phyloP scores from a whole-genome alignment of 2,797 vertebrate genomes.

The Potorous gilbertii region DNA sequence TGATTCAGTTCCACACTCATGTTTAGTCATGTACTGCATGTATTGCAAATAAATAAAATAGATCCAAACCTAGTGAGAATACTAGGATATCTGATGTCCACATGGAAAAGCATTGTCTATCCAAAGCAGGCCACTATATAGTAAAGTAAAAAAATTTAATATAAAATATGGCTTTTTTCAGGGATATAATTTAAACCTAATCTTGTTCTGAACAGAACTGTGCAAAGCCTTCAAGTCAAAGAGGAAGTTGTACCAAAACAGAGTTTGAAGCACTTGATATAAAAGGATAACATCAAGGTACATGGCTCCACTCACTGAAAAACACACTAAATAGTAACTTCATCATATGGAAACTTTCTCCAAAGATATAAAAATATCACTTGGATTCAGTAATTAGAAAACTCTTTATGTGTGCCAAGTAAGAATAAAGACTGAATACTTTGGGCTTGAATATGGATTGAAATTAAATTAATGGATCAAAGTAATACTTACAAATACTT shows the following conservation, averaged over 20 bases:
- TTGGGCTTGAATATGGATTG: background rate
- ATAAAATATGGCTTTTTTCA: background rate
- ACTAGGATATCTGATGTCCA: background rate
- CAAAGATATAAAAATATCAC: background rate
- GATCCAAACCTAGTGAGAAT: background rate
- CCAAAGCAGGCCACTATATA: background rate
- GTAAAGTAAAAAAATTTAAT: background rate
- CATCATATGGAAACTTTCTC: background rate
- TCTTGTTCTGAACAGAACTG: background rate
- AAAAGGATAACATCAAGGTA: background rate
- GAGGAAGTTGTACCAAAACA: background rate
- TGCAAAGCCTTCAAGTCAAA: background rate
- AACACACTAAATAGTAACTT: background rate
- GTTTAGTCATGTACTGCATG: background rate
- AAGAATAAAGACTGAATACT: background rate
- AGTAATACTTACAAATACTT: background rate
- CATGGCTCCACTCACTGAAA: background rate
- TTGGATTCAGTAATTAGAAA: background rate
- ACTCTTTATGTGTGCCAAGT: background rate
- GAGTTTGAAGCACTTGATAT: background rate
- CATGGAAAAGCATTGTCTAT: background rate
- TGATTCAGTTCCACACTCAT: background rate
- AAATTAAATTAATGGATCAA: background rate
- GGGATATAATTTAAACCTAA: background rate
- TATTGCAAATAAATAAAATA: background rate